Evolutionary conservation across 2,113 vertebrate genomes (phyloP).

Genomic region (Benitochromis conjunctus): DNA sequence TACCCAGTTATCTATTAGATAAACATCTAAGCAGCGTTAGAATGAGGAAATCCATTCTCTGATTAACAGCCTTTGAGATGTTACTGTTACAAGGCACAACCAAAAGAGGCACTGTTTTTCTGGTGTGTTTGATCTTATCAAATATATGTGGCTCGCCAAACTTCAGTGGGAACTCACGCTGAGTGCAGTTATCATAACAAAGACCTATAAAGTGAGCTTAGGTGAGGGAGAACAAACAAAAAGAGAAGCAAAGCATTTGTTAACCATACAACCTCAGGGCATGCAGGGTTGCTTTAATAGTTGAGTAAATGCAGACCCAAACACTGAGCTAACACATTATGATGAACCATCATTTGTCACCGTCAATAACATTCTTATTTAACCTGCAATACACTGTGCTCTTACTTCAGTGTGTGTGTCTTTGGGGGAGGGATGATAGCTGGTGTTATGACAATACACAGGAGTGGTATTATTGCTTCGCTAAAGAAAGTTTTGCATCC

Average conservation of each 20-base stretch:
- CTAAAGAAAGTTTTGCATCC: background rate
- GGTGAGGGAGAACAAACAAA: conserved; percentile 32
- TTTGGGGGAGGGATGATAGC: background rate
- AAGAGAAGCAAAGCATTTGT: conserved; percentile 46
- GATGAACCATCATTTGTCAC: conserved; percentile 24
- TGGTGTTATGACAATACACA: background rate
- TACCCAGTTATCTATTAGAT: conserved; percentile 8
- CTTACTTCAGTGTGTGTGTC: background rate
- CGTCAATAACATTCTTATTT: conserved; percentile 24
- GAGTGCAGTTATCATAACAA: conserved; percentile 56
- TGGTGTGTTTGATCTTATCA: conserved; percentile 53
- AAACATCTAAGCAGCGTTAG: conserved; percentile 21
- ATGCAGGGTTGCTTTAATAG: background rate
- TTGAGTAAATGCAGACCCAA: conserved; percentile 21
- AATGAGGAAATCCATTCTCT: conserved; percentile 34
- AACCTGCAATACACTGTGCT: background rate
- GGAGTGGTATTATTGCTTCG: background rate
- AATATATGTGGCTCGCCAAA: conserved; percentile 27
- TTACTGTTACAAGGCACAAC: conserved; percentile 29
- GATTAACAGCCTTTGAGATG: conserved; percentile 28
- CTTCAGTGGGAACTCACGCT: conserved; percentile 14
- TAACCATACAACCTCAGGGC: conserved; percentile 39
- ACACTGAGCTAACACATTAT: conserved; percentile 38
- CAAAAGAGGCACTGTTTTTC: conserved; percentile 30
- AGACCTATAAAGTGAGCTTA: conserved; percentile 37